phyloP scores from a whole-genome alignment of 1,140 invertebrate genomes.

The Drosophila nigromelanica region DNA sequence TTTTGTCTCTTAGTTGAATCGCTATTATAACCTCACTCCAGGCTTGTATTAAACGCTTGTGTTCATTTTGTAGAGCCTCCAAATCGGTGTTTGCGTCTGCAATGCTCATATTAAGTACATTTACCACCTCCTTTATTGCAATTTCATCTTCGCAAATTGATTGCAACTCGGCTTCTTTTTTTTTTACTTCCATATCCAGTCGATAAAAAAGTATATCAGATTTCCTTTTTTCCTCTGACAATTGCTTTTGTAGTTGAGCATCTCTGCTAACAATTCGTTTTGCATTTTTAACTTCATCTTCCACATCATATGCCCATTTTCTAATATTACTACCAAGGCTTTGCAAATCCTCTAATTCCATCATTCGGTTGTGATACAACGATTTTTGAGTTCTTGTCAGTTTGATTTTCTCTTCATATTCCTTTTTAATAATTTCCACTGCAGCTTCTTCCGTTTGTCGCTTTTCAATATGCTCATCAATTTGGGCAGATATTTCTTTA shows the following conservation, averaged over 20 bases:
- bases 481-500: constrained; percentile 84
- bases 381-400: constrained; percentile 81
- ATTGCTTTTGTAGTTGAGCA: constrained; percentile 82
- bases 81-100: constrained; percentile 88
- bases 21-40: constrained; percentile 90
- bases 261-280: constrained; percentile 85
- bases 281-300: constrained; percentile 84
- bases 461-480: constrained; percentile 83
- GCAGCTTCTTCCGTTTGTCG: constrained; percentile 80
- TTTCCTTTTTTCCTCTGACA: constrained; percentile 85
- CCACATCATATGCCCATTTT: constrained; percentile 85
- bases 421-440: constrained; percentile 73
- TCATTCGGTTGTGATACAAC: constrained; percentile 79
- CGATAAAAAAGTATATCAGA: constrained; percentile 85
- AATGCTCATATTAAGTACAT: constrained; percentile 84
- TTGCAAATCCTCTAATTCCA: constrained; percentile 84
- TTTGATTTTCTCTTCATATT: constrained; percentile 78
- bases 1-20: constrained; percentile 88
- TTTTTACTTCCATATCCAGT: constrained; percentile 85
- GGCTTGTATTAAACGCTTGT: constrained; percentile 87
- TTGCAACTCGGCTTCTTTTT: constrained; percentile 84
- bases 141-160: constrained; percentile 84
- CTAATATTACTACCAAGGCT: constrained; percentile 84
- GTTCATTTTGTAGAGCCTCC: constrained; percentile 88
- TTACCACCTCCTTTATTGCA: constrained; percentile 84